phyloP scores from a whole-genome alignment of 2,888 invertebrate species.

The Polyploca ridens region DNA sequence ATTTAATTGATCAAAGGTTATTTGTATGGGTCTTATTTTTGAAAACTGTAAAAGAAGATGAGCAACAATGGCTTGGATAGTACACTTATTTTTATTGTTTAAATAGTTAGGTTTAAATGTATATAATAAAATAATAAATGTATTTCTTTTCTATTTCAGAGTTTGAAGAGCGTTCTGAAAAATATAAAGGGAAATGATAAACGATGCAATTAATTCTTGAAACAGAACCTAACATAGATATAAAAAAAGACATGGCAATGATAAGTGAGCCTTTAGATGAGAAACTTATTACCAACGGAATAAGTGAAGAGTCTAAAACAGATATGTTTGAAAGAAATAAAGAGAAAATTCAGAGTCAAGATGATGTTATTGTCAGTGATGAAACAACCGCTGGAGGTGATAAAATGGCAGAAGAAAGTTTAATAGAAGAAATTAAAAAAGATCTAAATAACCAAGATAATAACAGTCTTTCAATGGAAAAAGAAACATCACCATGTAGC shows the following conservation, averaged over 20 bases:
- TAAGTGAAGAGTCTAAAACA: slow-evolving; percentile 40
- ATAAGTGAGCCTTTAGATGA: slow-evolving; percentile 51
- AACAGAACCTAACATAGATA: slow-evolving; percentile 53
- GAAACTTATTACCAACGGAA: slow-evolving; percentile 41
- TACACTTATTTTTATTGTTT: too few relatives aligned
- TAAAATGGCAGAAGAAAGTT: slow-evolving; percentile 23
- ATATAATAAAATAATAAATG: not conserved
- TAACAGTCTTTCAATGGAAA: slow-evolving; percentile 8
- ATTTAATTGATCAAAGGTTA: too few relatives aligned
- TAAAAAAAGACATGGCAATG: slow-evolving; percentile 64
- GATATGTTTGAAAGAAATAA: slow-evolving; percentile 42
- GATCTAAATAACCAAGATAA: slow-evolving; percentile 15
- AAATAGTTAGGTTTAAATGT: too few relatives aligned
- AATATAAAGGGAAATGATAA: slow-evolving; percentile 57
- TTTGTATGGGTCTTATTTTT: too few relatives aligned
- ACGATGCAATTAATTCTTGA: slow-evolving; percentile 78
- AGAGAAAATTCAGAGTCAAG: slow-evolving; percentile 40
- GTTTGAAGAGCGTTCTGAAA: slow-evolving; percentile 32
- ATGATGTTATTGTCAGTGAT: slow-evolving; percentile 27
- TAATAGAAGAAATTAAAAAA: slow-evolving; percentile 16
- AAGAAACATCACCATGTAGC: slow-evolving; percentile 8
- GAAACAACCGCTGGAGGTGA: slow-evolving; percentile 22
- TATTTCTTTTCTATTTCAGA: slow-evolving; percentile 51
- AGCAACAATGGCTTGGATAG: too few relatives aligned
- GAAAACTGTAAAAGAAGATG: too few relatives aligned